Evolutionary conservation across 2,113 vertebrate species (phyloP).

Genomic region (Candoia aspera): DNA sequence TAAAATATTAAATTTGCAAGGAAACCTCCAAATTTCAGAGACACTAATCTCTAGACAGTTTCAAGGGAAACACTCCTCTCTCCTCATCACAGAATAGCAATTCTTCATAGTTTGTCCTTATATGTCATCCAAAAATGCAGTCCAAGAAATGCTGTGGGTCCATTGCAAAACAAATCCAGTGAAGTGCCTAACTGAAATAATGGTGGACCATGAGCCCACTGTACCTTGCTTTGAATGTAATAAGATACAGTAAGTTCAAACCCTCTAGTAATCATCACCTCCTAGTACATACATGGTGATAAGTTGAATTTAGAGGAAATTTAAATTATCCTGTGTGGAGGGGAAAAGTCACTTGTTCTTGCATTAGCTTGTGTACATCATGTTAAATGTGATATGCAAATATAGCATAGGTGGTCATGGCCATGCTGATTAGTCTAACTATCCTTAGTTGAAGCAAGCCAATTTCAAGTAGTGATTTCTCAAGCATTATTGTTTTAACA

Average conservation of each 20-base stretch:
- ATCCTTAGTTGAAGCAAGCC: neutral
- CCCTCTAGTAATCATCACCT: neutral
- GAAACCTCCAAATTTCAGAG: neutral
- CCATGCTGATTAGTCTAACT: neutral
- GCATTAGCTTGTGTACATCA: neutral
- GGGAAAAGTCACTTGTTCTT: neutral
- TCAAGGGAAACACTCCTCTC: neutral
- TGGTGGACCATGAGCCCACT: neutral
- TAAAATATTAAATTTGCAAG: too few species aligned
- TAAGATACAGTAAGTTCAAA: neutral
- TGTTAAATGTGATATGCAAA: neutral
- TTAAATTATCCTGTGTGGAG: neutral
- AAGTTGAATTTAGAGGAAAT: neutral
- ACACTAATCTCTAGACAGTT: neutral
- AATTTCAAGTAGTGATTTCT: neutral
- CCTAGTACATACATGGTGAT: neutral
- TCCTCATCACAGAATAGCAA: neutral
- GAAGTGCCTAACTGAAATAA: neutral
- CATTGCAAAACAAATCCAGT: neutral
- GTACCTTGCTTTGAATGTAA: neutral
- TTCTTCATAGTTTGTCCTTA: neutral
- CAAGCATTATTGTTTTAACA: neutral
- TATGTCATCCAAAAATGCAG: neutral
- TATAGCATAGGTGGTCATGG: neutral
- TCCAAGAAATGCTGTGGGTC: neutral